A percentile compares a stretch with the other conserved stretches of the same genome.
Conservation (phyloP, 2,113 vertebrate genomes). For the Axis porcinus region DNA sequence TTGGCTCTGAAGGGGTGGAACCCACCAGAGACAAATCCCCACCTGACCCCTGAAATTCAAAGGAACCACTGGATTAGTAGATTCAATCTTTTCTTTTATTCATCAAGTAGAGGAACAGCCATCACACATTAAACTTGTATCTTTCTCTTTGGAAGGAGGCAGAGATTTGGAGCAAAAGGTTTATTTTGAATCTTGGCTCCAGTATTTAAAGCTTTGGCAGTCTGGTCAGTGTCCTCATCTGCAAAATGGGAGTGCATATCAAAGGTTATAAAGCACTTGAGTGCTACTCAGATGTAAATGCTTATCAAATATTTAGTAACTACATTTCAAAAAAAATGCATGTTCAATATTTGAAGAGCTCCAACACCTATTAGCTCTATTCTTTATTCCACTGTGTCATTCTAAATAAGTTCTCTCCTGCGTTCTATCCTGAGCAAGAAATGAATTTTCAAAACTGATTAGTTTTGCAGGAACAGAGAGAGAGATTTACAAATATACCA, state of each 20-base stretch:
- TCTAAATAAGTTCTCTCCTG: not conserved
- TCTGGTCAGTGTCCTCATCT: not conserved
- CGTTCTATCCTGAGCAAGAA: not conserved
- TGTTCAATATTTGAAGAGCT: conserved; percentile 24
- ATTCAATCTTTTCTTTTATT: not conserved
- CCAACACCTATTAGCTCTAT: not conserved
- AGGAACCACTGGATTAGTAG: not conserved
- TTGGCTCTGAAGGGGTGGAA: not conserved
- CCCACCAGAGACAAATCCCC: not conserved
- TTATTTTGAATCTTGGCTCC: not conserved
- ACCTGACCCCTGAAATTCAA: not conserved
- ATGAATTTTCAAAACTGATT: conserved; percentile 25
- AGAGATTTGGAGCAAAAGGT: not conserved
- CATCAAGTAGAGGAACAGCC: not conserved
- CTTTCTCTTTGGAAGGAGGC: not conserved
- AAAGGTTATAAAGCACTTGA: not conserved
- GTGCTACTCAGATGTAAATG: not conserved
- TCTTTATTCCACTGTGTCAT: not conserved
- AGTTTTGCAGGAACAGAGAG: not conserved
- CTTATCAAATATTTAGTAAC: conserved; percentile 54
- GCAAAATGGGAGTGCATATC: not conserved
- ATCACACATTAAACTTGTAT: not conserved
- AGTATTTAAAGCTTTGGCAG: not conserved
- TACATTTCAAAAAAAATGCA: not conserved
- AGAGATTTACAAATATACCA: conserved; percentile 26